phyloP scores from a whole-genome alignment of 2,797 vertebrate species.

The Siniperca undulata region DNA sequence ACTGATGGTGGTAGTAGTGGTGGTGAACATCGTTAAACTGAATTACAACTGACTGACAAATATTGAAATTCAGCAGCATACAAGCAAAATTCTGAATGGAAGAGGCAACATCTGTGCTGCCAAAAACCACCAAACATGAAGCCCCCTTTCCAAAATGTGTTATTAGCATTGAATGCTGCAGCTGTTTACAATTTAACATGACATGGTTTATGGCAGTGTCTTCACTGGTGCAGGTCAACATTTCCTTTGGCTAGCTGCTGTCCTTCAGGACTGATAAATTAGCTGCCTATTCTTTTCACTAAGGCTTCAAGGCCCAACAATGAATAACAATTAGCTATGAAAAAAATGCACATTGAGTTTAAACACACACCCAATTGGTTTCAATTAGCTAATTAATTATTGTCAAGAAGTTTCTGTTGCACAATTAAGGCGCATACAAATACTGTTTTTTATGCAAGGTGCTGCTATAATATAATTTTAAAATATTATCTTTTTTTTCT shows the following conservation, averaged over 20 bases:
- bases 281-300: constrained; percentile 54
- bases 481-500: background rate
- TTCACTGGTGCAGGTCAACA: constrained; percentile 55
- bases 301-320: constrained; percentile 45
- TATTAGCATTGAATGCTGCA: constrained; percentile 67
- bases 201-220: constrained; percentile 41
- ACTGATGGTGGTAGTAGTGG: background rate
- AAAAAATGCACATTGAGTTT: constrained; percentile 26
- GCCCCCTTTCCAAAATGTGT: constrained; percentile 41
- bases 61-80: constrained; percentile 70
- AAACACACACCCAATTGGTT: constrained; percentile 33
- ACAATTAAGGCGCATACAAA: constrained; percentile 8
- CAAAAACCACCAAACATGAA: constrained; percentile 52
- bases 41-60: constrained; percentile 58
- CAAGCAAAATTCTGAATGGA: constrained; percentile 45
- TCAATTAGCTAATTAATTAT: constrained; percentile 37
- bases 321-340: constrained; percentile 47
- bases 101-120: constrained; percentile 52
- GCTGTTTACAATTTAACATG: constrained; percentile 76
- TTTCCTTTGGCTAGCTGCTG: constrained; percentile 63
- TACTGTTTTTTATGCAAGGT: constrained; percentile 11
- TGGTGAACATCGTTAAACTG: constrained; percentile 30
- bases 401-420: constrained; percentile 13
- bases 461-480: constrained; percentile 5
- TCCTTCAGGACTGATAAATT: constrained; percentile 69